Evolutionary conservation across 2,888 invertebrate genomes (phyloP), one percentile per base, ranked within the genome.

Genomic region (Liopterus haemorrhoidalis): DNA sequence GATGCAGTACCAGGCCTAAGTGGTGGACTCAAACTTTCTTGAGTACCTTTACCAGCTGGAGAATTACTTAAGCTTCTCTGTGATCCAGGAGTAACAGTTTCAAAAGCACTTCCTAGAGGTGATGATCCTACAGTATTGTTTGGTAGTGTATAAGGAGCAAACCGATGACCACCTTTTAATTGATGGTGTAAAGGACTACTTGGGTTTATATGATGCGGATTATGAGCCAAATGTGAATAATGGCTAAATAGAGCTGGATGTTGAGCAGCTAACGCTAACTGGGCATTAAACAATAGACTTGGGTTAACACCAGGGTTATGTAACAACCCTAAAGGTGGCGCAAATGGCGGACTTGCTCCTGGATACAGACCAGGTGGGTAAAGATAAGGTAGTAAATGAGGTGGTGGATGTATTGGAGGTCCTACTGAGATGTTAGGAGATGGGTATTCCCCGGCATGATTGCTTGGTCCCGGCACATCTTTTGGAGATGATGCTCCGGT

Each of bases 381-480:
- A 41, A 95, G 81, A 74, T 94, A 94, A 55, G 94, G 93, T 63
- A 94, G 73, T 63, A 88, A 75, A 68, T 83, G 85, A 22, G 89
- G 82, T 38, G 91, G 90, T 32, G 92, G 91, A 62, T 93, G 93
- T 33, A 92, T 85, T 32, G 92, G 92, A 27, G 93, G 93, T 38
- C 93, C 94, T 27, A 94, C 85, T 21, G 91, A 91, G 51, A 93
- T 92, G 71, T 94, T 94, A 14, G 93, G 93, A 52, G 89, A 83
- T 1, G 90, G 90, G 54, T 86, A 86, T 46, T 69, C 69, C 59
- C 77, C 67, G 57, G 73, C 56, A 54, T 79, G 70, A 35, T 65
- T 57, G 52, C 78, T 78, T n/a, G 79, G 76, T 1, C 78, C 75
- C 16, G 70, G 67, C 15, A 57, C 59, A 63, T 53, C 74, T 70